Evolutionary conservation across 2,888 invertebrate genomes (phyloP), one percentile per base, ranked within the genome.

Genomic region (Brachyptera risi): DNA sequence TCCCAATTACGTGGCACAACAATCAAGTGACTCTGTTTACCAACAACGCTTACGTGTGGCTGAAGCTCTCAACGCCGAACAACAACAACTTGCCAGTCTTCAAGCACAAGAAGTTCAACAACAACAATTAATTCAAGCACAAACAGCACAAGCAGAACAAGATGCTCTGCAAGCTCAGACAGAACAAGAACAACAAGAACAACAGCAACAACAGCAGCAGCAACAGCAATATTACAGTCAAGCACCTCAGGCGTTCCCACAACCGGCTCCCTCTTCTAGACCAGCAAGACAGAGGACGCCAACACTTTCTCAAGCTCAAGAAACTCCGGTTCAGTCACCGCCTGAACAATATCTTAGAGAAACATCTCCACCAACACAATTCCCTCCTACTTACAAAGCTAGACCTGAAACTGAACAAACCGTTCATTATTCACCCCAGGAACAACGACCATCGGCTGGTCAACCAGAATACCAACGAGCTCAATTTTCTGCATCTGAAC

Each of bases 341-440:
- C 59, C 57, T 21, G 58, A 62, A 49, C 64, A 64, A 23, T 64
- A 64, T 17, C 60, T 62, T 15, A 54, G 62, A 1, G 64, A 64
- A 27, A 64, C 64, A 2, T 61, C 62, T 7, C 51, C 37, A n/a
- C n/a, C n/a, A n/a, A n/a, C n/a, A n/a, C n/a, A n/a, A n/a, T n/a
- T n/a, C n/a, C n/a, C n/a, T n/a, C 56, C 60, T 31, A 37, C 31
- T 23, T n/a, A n/a, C n/a, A n/a, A n/a, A n/a, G n/a, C n/a, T n/a
- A n/a, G n/a, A n/a, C n/a, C n/a, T n/a, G n/a, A 23, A 1, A 19
- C 42, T 1, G 42, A 38, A 7, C 58, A 58, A 19, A 47, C 51
- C n/a, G 59, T 54, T 23, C 37, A 54, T 37, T 54, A 54, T 37
- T 37, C n/a, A n/a, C n/a, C n/a, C n/a, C 24, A 50, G 17, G 35